A percentile compares a stretch with the other conserved stretches of the same genome.
Evolutionary conservation across 2,797 vertebrate species (phyloP).

Genomic region (Sebastes cheni): DNA sequence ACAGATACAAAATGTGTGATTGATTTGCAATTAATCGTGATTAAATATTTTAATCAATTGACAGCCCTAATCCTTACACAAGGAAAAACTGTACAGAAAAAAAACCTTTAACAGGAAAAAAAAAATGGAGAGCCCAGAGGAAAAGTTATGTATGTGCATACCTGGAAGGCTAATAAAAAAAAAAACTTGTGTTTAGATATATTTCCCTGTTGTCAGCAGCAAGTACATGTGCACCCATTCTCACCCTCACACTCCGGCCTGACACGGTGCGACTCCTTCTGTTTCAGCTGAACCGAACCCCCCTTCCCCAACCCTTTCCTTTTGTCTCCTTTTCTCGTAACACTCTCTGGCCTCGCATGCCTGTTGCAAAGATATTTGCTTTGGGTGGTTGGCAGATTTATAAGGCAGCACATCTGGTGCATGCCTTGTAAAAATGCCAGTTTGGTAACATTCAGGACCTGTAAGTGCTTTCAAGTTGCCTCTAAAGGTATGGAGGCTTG

Average conservation of each 20-base stretch:
- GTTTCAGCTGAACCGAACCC: slow-evolving; percentile 16
- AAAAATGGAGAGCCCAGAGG: not conserved
- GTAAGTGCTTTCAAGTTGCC: slow-evolving; percentile 58
- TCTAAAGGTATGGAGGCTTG: slow-evolving; percentile 27
- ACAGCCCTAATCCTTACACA: no score
- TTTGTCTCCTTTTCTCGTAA: slow-evolving; percentile 23
- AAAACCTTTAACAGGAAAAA: not conserved
- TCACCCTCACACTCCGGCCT: slow-evolving; percentile 9
- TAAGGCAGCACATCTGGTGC: slow-evolving; percentile 75
- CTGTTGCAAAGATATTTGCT: slow-evolving; percentile 59
- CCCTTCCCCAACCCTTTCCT: not conserved
- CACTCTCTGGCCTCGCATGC: slow-evolving; percentile 20
- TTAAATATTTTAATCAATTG: no score
- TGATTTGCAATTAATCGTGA: no score
- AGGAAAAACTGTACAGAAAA: no score
- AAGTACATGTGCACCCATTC: slow-evolving; percentile 15
- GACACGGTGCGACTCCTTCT: slow-evolving; percentile 22
- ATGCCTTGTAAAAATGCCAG: slow-evolving; percentile 74
- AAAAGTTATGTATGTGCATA: not conserved
- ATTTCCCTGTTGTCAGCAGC: slow-evolving; percentile 1
- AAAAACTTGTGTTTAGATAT: not conserved
- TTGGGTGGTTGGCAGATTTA: slow-evolving; percentile 72
- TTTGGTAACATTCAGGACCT: slow-evolving; percentile 66
- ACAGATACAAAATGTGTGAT: no score
- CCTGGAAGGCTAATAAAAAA: not conserved